phyloP scores from a whole-genome alignment of 2,888 invertebrate species.

The Muschampia plurimacula region DNA sequence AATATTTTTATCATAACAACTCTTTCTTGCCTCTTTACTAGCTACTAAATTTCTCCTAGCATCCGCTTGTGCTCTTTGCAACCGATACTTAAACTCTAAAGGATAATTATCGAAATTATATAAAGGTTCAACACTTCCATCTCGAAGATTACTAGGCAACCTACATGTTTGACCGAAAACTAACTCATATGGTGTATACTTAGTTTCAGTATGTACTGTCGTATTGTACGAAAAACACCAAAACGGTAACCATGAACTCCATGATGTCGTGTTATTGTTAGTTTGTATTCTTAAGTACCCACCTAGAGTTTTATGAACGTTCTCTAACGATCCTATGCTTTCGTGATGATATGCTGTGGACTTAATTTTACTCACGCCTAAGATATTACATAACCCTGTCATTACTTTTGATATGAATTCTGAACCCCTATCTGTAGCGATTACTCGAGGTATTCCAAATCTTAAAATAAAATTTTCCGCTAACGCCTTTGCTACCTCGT shows the following conservation, averaged over 20 bases:
- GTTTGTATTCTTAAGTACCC: neutral
- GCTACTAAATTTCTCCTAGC: neutral
- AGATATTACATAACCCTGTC: neutral
- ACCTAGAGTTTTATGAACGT: neutral
- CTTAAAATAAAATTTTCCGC: conserved; percentile 15
- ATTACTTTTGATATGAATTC: neutral
- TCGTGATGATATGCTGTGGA: neutral
- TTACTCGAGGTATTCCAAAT: neutral
- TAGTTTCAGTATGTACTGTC: neutral
- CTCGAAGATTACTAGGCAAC: neutral
- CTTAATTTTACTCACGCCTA: neutral
- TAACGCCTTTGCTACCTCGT: neutral
- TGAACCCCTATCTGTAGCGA: neutral
- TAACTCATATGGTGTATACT: neutral
- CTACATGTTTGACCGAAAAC: neutral
- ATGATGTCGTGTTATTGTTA: neutral
- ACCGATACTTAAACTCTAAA: neutral
- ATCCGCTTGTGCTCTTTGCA: neutral
- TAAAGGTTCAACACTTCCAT: neutral
- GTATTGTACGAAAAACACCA: conserved; percentile 3
- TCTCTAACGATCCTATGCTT: neutral
- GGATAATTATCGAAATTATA: neutral
- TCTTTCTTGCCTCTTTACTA: neutral
- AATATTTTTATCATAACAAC: neutral
- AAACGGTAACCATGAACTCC: neutral